Conservation (phyloP, 2,888 invertebrate species). For the Drosophila pseudotakahashii region DNA sequence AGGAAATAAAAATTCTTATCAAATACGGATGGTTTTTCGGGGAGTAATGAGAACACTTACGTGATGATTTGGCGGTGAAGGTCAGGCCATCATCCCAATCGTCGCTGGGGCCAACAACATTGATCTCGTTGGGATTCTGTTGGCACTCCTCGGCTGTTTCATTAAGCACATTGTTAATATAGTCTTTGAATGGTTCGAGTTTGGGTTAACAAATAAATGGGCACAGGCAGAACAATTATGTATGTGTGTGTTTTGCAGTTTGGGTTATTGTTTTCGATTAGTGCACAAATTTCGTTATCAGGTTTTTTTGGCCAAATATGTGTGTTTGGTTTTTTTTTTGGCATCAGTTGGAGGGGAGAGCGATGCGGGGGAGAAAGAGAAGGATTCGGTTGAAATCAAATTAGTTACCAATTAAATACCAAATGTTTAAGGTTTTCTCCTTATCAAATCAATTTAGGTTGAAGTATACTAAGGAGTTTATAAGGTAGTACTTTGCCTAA, state of each 20-base stretch:
- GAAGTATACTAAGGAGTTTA: not conserved
- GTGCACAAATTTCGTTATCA: constrained; percentile 22
- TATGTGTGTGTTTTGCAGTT: constrained; percentile 9
- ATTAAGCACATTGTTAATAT: constrained; percentile 93
- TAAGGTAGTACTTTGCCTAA: not conserved
- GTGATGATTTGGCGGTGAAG: constrained; percentile 94
- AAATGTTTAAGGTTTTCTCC: not conserved
- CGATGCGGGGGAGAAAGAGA: constrained; percentile 40
- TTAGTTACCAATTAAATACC: constrained; percentile 37
- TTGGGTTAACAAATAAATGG: constrained; percentile 11
- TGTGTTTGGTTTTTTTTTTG: not conserved
- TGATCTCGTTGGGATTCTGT: constrained; percentile 84
- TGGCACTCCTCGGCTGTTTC: constrained; percentile 85
- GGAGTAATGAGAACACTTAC: constrained; percentile 86
- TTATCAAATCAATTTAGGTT: not conserved
- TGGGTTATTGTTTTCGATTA: constrained; percentile 1
- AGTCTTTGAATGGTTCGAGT: constrained; percentile 86
- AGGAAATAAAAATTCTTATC: constrained; percentile 12
- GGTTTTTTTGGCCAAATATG: constrained; percentile 12
- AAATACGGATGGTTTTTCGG: constrained; percentile 3
- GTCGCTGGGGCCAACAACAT: constrained; percentile 85
- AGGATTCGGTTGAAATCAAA: constrained; percentile 30
- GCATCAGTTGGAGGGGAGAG: constrained; percentile 25
- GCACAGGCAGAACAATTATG: constrained; percentile 9
- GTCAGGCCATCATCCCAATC: constrained; percentile 95